phyloP scores from a whole-genome alignment of 2,888 invertebrate species.

The Parnassius apollo region DNA sequence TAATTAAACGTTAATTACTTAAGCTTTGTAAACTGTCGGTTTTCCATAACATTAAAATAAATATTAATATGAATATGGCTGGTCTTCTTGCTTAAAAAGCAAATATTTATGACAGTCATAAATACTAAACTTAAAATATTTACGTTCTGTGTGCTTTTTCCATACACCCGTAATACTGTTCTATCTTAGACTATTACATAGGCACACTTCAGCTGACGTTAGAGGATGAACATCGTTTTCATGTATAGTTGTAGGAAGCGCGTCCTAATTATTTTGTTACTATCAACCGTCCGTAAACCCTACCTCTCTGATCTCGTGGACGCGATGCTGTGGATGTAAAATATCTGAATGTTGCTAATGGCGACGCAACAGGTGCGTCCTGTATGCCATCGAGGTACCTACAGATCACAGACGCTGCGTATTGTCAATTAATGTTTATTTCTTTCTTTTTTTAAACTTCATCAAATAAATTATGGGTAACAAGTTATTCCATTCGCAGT shows the following conservation, averaged over 20 bases:
- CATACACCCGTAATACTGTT: neutral
- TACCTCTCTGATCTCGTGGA: constrained; percentile 10
- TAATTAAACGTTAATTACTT: no score
- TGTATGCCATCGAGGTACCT: neutral
- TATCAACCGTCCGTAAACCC: constrained; percentile 18
- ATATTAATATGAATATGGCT: no score
- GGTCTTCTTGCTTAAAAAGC: no score
- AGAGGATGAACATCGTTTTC: constrained; percentile 9
- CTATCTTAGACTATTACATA: neutral
- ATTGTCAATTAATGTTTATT: neutral
- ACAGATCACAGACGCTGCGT: neutral
- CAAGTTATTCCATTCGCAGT: no score
- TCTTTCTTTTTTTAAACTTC: no score
- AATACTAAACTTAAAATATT: no score
- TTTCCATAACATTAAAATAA: no score
- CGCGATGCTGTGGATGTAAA: constrained; percentile 1
- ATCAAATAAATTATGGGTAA: no score
- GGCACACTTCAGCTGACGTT: constrained; percentile 1
- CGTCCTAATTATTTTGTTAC: constrained; percentile 23
- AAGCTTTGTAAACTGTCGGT: no score
- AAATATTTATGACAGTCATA: no score
- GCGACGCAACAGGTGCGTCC: constrained; percentile 24
- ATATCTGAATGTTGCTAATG: constrained; percentile 11
- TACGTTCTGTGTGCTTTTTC: no score
- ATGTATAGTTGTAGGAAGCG: constrained; percentile 9